Base-by-base conservation (phyloP, 2,888 invertebrate genomes). In the Microctonus brassicae region DNA sequence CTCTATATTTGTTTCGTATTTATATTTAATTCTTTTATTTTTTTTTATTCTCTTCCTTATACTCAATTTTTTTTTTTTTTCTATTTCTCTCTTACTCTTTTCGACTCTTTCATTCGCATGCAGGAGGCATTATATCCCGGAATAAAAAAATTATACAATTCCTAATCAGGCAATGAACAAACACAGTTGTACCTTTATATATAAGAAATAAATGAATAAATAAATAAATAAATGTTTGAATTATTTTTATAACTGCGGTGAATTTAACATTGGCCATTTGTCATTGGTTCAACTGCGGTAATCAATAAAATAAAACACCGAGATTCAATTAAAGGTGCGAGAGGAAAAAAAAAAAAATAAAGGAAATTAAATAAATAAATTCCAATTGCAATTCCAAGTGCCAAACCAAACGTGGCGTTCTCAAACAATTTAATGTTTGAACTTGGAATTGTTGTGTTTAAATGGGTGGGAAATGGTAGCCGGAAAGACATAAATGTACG, bases 341-440 rank as follows among this genome's bases (percentile, higher is more conserved):
- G 9, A 17, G 17, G 17, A 17, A 47, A 1, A 47, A 47, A 7
- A 47, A 47, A 47, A 2, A 47, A 5, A 17, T n/a, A n/a, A 4
- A 17, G 17, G 17, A 47, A 2, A n/a, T 4, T 47, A 7, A 7
- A 7, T 5, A 47, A n/a, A 47, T n/a, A 47, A 47, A 4, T 9
- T 5, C n/a, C 4, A 47, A 9, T 9, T 36, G 10, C 17, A 47
- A 20, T 6, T 17, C 17, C 7, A n/a, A n/a, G 1, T 47, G 47
- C 47, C n/a, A 47, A 4, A n/a, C 47, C 47, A 47, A 47, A 47
- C 17, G 7, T 47, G 17, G 47, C 17, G 7, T 47, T 47, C 17
- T 47, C 47, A n/a, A 47, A 47, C 47, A 47, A 47, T 47, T 17
- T 47, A 17, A 47, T 55, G 24, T 55, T 55, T 55, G 55, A 55